A percentile compares a stretch with the other conserved stretches of the same genome.
These are phyloP conservation scores for Hipparchia sbordonii DNA, from an alignment of 2,888 invertebrate genomes.

Conservation along the genomic window DNA sequence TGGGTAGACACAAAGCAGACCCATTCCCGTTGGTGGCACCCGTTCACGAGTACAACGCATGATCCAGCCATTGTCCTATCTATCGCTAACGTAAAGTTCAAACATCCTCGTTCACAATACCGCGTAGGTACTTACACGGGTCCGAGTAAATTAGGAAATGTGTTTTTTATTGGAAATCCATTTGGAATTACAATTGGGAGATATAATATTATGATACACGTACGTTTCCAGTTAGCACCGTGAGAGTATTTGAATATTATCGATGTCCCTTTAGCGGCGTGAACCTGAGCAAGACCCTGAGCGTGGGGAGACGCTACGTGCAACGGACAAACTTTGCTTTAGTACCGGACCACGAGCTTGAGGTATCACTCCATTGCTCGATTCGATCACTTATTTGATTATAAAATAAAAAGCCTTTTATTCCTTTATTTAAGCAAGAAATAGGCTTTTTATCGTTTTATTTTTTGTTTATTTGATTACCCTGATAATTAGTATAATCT, in stretches of 20 bases:
- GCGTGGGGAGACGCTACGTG: neutral
- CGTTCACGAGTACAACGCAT: too few relatives aligned
- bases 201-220: slow-evolving; percentile 64
- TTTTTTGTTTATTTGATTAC: too few relatives aligned
- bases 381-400: too few relatives aligned
- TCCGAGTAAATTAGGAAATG: slow-evolving; percentile 79
- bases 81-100: neutral
- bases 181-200: slow-evolving; percentile 73
- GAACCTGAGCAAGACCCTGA: neutral
- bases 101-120: slow-evolving; percentile 48
- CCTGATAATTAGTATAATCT: too few relatives aligned
- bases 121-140: slow-evolving; percentile 48
- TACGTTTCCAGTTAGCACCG: slow-evolving; percentile 69
- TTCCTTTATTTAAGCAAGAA: too few relatives aligned
- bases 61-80: too few relatives aligned
- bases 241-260: slow-evolving; percentile 66
- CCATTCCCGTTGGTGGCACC: too few relatives aligned
- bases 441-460: too few relatives aligned
- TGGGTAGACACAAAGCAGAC: too few relatives aligned
- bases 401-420: too few relatives aligned
- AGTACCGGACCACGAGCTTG: neutral
- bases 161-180: slow-evolving; percentile 77
- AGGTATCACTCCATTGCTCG: too few relatives aligned
- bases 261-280: slow-evolving; percentile 44
- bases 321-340: neutral